Base-by-base conservation (phyloP, 1,140 invertebrate species). In the Drosophila parvula region DNA sequence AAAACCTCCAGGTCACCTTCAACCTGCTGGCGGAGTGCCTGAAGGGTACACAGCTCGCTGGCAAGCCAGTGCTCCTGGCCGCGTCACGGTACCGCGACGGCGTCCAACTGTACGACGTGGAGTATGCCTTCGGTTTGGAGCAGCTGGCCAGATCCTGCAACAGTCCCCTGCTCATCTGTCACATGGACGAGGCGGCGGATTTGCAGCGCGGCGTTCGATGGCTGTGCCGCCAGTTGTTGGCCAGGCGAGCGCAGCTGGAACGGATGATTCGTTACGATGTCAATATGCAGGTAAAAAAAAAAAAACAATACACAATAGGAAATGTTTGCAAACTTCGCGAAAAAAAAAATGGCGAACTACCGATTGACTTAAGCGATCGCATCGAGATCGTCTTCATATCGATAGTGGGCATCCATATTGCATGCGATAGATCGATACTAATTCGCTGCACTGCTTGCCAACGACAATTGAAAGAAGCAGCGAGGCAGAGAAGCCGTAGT, bases 31-130 rank as follows among this genome's bases (percentile, higher is more conserved):
- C 55, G 2, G 59, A 30, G 5, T 77, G 73, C 40, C 55, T 91
- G 10, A 41, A 61, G 27, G 77, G 79, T 59, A 64, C 57, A 1
- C 45, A 76, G 9, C 34, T 91, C 18, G 65, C 65, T 5, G 90
- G 81, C 9, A 91, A 91, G 22, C 81, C 86, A 0, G 78, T 89
- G 22, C 73, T 91, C 14, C 38, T 91, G 36, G 74, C 89, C 3
- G 90, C 86, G 38, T 76, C 78, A 0, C 74, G 70, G 1, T 50
- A 84, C 34, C 56, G 81, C 10, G 86, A 90, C 0, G 79, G 86
- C 8, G 67, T 91, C 3, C 86, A 91, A 43, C 50, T 91, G 34
- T 91, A 91, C 41, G 90, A 91, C 16, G 82, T 91, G 45, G 90
- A 85, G 51, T 75, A 91, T 28, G 63, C 90, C 10, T 91, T 91